Percentiles rank a stretch among this genome's conserved stretches.
phyloP scores from a whole-genome alignment of 1,140 invertebrate species.

The Lordiphosa collinella region DNA sequence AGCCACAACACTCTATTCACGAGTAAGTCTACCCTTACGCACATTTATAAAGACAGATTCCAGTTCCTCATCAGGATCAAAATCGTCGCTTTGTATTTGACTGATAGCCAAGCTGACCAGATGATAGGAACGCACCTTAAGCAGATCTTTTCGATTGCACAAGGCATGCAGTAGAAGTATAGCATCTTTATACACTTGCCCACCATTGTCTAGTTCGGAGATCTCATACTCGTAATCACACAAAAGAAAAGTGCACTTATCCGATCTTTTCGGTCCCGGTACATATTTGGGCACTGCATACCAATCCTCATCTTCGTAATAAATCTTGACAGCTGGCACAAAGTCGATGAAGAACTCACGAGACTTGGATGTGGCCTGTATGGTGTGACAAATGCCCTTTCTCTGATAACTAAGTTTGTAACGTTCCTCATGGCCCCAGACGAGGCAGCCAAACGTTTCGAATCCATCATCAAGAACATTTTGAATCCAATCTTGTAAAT shows the following conservation, averaged over 20 bases:
- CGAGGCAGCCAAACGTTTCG: background rate
- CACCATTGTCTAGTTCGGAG: background rate
- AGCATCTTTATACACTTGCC: conserved; percentile 11
- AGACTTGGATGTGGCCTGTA: conserved; percentile 12
- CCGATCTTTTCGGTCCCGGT: conserved; percentile 3
- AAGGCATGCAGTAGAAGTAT: conserved; percentile 40
- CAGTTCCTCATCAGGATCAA: conserved; percentile 1
- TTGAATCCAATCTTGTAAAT: conserved; percentile 33
- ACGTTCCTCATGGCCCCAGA: background rate
- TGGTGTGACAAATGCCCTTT: conserved; percentile 23
- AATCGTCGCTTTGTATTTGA: background rate
- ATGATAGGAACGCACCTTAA: conserved; percentile 35
- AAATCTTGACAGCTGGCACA: conserved; percentile 45
- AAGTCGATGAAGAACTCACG: conserved; percentile 42
- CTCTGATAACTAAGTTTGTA: conserved; percentile 23
- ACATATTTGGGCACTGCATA: conserved; percentile 28
- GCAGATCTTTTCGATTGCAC: conserved; percentile 14
- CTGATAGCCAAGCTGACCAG: conserved; percentile 33
- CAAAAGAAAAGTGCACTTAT: conserved; percentile 30
- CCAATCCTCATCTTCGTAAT: background rate
- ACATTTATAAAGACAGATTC: conserved; percentile 15
- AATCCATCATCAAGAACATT: conserved; percentile 13
- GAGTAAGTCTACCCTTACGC: background rate
- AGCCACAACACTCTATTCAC: background rate
- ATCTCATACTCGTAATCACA: conserved; percentile 14